These are phyloP conservation scores for Hypselothyrea guttata DNA, from an alignment of 2,888 invertebrate genomes.

Conservation along the genomic window DNA sequence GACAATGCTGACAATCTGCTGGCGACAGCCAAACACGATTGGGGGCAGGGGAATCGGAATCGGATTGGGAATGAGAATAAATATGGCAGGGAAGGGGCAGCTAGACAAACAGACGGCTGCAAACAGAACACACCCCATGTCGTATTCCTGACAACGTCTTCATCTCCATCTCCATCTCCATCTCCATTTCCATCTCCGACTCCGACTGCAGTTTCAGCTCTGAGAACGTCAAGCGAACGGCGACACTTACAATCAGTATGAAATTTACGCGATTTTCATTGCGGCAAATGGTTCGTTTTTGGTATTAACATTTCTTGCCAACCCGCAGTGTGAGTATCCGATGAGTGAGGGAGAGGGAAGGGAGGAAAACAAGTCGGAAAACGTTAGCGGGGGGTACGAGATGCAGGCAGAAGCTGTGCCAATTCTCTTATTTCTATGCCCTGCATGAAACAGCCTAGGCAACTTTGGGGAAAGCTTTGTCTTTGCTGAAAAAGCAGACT, in stretches of 20 bases:
- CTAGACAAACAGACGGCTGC: slow-evolving; percentile 63
- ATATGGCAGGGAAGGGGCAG: slow-evolving; percentile 19
- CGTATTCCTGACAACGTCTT: slow-evolving; percentile 35
- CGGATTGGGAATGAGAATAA: too few relatives aligned
- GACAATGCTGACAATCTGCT: slow-evolving; percentile 78
- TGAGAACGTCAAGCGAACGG: slow-evolving; percentile 64
- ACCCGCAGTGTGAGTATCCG: neutral
- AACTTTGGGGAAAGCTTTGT: neutral
- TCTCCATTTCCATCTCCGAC: slow-evolving; percentile 33
- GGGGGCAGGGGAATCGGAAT: slow-evolving; percentile 2
- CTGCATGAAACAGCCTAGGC: neutral
- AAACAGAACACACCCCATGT: slow-evolving; percentile 20
- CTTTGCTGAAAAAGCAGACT: too few relatives aligned
- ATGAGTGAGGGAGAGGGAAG: neutral
- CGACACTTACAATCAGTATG: slow-evolving; percentile 77
- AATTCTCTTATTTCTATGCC: slow-evolving; percentile 56
- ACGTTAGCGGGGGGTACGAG: slow-evolving; percentile 19
- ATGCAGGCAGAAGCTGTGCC: slow-evolving; percentile 55
- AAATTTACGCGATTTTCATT: slow-evolving; percentile 78
- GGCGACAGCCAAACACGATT: slow-evolving; percentile 63
- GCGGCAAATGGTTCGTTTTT: slow-evolving; percentile 76
- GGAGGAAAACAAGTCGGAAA: slow-evolving; percentile 28
- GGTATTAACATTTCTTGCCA: slow-evolving; percentile 76
- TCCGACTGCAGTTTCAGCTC: slow-evolving; percentile 17
- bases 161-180: slow-evolving; percentile 34